Evolutionary conservation across 2,113 vertebrate genomes (phyloP).

Genomic region (Vulpes ferrilata): DNA sequence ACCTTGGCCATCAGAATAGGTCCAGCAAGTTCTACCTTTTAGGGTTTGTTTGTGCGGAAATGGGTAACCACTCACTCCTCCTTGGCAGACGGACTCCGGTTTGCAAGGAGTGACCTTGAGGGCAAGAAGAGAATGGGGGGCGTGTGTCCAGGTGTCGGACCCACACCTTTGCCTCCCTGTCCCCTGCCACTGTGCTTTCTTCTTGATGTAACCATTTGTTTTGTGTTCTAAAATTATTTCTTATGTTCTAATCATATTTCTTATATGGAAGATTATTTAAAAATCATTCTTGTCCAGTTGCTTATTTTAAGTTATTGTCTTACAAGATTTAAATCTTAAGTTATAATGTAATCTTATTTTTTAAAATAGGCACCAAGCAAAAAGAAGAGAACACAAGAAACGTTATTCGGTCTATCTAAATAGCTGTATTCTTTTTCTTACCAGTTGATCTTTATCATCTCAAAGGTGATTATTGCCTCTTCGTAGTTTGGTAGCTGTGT

Average conservation of each 20-base stretch:
- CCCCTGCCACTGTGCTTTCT: neutral
- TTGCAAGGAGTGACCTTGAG: neutral
- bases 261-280: neutral
- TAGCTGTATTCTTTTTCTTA: neutral
- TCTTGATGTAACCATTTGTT: neutral
- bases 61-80: neutral
- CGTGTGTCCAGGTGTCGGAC: no score
- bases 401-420: neutral
- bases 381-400: neutral
- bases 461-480: neutral
- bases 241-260: neutral
- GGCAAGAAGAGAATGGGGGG: no score
- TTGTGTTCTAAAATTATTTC: neutral
- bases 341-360: slow-evolving; percentile 3
- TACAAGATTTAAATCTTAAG: neutral
- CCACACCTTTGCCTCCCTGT: neutral
- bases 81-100: neutral
- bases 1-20: neutral
- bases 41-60: neutral
- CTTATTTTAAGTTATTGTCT: neutral
- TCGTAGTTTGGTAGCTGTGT: neutral
- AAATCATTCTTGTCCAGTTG: neutral
- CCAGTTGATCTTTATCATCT: neutral
- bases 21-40: neutral
- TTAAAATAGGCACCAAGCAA: neutral